Evolutionary conservation across 2,113 vertebrate species (phyloP).

Genomic region (Triplophysa tibetana): DNA sequence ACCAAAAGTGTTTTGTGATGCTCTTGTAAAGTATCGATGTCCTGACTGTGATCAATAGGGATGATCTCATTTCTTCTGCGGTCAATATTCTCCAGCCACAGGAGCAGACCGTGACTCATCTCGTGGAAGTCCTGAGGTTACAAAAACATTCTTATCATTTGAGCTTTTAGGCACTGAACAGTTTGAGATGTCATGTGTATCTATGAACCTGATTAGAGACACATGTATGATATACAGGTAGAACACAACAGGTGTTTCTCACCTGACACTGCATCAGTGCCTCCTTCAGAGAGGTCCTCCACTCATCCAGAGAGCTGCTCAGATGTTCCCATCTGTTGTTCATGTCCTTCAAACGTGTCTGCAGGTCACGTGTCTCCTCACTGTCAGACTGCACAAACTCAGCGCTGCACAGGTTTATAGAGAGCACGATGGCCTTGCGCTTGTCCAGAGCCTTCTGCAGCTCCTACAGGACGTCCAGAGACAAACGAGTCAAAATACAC

Average conservation of each 20-base stretch:
- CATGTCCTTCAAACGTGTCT: conserved; percentile 86
- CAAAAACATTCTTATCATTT: neutral
- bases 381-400: conserved; percentile 86
- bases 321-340: conserved; percentile 89
- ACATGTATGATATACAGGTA: too few relatives aligned
- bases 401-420: conserved; percentile 92
- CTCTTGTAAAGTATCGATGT: conserved; percentile 82
- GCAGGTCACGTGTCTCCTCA: conserved; percentile 79
- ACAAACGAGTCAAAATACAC: neutral
- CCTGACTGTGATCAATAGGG: conserved; percentile 83
- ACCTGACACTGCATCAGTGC: conserved; percentile 97
- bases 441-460: conserved; percentile 92
- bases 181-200: too few relatives aligned
- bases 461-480: conserved; percentile 73
- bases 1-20: conserved; percentile 88
- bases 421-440: conserved; percentile 91
- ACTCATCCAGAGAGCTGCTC: conserved; percentile 81
- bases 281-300: conserved; percentile 85
- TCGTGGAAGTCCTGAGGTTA: conserved; percentile 91
- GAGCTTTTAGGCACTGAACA: too few relatives aligned
- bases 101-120: conserved; percentile 91
- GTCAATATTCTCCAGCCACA: conserved; percentile 98
- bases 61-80: conserved; percentile 90
- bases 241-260: conserved; percentile 23
- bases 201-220: too few relatives aligned